Base-by-base conservation (phyloP, 2,888 invertebrate species). In the Octodonta nipae region DNA sequence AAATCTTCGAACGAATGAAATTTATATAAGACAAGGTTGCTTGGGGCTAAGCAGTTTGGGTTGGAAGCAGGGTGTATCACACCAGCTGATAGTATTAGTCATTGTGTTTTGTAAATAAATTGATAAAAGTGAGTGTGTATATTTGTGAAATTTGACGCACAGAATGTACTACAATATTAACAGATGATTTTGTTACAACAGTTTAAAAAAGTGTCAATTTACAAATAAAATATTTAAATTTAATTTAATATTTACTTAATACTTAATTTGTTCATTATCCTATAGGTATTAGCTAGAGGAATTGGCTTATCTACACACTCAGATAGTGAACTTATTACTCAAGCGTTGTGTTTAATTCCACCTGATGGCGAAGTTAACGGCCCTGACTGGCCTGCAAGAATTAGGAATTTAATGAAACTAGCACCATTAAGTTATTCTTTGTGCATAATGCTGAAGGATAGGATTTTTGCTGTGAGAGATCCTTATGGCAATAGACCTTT, bases 401-500 rank as follows among this genome's bases (percentile, higher is more conserved):
- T 96, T 43, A 78, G 85, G 45, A 83, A 89, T 51, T 71, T 91
- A 11, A 95, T 96, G 92, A 80, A 83, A 54, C 66, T 91, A 47
- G 85, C 93, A 0, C 87, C 88, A 0, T 69, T 92, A n/a, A 91
- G 93, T 30, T 98, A 95, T 60, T 93, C 95, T 0, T 65, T 96
- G 41, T 83, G 92, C 13, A 81, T 98, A 35, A 86, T 96, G 87
- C 74, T 86, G 51, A 79, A 84, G 54, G 89, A 93, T 57, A 78
- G 79, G 50, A 87, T 98, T 44, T 96, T 89, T 60, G 96, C 92
- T 0, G 86, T 95, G 0, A 67, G 96, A 26, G 96, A 98, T 63
- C 91, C 95, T 0, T 95, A 84, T 58, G 96, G 96, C n/a, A 96
- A 96, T 65, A 70, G 96, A 25, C 96, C 96, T 0, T 72, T 98